These are phyloP conservation scores for Achlya flavicornis DNA, from an alignment of 2,888 invertebrate genomes.

Conservation along the genomic window DNA sequence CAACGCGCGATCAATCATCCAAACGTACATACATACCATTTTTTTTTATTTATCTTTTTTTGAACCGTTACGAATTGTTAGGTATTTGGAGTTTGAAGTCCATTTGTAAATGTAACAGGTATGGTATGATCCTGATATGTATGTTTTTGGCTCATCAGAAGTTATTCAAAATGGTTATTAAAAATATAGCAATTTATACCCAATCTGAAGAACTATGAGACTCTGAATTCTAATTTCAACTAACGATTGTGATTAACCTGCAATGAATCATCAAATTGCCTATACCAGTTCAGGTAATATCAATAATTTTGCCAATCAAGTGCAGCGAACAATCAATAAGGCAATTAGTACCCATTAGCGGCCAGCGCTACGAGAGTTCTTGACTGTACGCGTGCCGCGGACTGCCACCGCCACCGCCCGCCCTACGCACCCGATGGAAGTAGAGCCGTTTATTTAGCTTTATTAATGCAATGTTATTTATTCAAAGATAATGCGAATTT, in stretches of 20 bases:
- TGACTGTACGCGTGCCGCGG: constrained; percentile 52
- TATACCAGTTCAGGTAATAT: background rate
- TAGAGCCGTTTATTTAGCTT: constrained; percentile 13
- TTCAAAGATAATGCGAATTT: background rate
- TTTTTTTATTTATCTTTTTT: constrained; percentile 15
- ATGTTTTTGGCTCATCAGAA: background rate
- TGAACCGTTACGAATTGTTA: constrained; percentile 59
- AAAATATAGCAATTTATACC: too few species aligned
- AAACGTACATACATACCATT: constrained; percentile 39
- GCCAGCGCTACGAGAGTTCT: constrained; percentile 52
- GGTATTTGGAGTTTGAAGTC: constrained; percentile 23
- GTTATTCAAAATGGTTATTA: too few species aligned
- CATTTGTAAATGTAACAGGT: constrained; percentile 13
- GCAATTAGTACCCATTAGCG: constrained; percentile 58
- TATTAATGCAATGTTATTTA: background rate
- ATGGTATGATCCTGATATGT: background rate
- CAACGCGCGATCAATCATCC: constrained; percentile 70
- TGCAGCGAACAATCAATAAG: constrained; percentile 43
- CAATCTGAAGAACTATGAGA: too few species aligned
- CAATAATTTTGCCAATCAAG: constrained; percentile 1
- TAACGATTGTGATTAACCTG: background rate
- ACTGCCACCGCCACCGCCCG: constrained; percentile 26
- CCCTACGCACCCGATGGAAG: constrained; percentile 44
- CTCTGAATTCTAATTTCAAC: too few species aligned
- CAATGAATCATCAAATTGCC: background rate